Conservation (phyloP, 2,888 invertebrate genomes). For the Eumerus sabulonum region DNA sequence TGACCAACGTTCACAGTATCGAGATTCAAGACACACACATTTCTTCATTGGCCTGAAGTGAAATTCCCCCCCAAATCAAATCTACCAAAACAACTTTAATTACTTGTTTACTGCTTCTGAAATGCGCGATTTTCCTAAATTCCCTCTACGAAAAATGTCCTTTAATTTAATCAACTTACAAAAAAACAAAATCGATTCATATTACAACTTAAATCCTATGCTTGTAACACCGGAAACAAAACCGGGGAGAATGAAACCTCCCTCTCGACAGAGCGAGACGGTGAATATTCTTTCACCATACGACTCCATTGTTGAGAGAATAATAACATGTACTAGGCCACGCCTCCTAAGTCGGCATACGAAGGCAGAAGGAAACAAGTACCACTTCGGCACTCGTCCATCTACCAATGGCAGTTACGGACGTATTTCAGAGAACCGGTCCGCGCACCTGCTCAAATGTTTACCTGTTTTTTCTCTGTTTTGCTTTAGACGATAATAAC, state of each 20-base stretch:
- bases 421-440: slow-evolving; percentile 36
- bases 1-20: too few species aligned
- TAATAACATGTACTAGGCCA: slow-evolving; percentile 15
- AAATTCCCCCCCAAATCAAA: too few species aligned
- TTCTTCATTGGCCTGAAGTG: too few species aligned
- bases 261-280: slow-evolving; percentile 16
- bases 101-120: too few species aligned
- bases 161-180: slow-evolving; percentile 24
- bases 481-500: not conserved
- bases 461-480: slow-evolving; percentile 7
- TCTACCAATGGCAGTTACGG: slow-evolving; percentile 38
- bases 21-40: too few species aligned
- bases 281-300: slow-evolving; percentile 30
- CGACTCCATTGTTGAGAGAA: slow-evolving; percentile 50
- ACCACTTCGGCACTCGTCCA: slow-evolving; percentile 2
- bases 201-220: not conserved
- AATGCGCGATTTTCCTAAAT: too few species aligned
- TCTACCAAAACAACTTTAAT: too few species aligned
- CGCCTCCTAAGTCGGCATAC: slow-evolving; percentile 21
- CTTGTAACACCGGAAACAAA: not conserved
- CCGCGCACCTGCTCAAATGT: slow-evolving; percentile 51
- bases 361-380: slow-evolving; percentile 5
- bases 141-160: slow-evolving; percentile 5
- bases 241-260: not conserved
- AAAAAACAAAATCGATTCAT: not conserved